These are phyloP conservation scores for Heliconius erato DNA, from an alignment of 2,888 invertebrate genomes.

Conservation along the genomic window DNA sequence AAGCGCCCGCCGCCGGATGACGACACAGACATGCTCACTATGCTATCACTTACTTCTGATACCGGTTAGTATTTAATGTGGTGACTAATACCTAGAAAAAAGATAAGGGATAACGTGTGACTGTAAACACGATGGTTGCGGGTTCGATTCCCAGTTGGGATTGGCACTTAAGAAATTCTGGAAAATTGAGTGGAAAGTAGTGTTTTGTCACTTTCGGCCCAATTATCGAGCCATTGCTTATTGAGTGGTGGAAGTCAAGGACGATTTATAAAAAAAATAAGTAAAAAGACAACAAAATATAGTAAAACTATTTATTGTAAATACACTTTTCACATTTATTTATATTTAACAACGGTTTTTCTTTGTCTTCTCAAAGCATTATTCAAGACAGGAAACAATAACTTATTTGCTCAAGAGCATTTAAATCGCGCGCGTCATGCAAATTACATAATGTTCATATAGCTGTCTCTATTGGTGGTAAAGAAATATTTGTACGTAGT, in stretches of 20 bases:
- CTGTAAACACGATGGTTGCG: too few relatives aligned
- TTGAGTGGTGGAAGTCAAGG: too few relatives aligned
- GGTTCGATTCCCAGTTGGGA: too few relatives aligned
- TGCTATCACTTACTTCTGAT: conserved; percentile 88
- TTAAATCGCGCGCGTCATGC: conserved; percentile 15
- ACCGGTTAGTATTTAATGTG: conserved; percentile 78
- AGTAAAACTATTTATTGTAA: background rate
- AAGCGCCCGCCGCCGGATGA: conserved; percentile 84
- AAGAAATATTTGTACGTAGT: background rate
- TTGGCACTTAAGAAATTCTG: too few relatives aligned
- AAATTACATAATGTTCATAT: background rate
- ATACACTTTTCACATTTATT: background rate
- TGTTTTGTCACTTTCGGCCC: background rate
- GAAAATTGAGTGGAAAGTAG: too few relatives aligned
- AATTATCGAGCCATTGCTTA: background rate
- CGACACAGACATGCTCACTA: conserved; percentile 91
- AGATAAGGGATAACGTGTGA: too few relatives aligned
- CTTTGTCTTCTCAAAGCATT: background rate
- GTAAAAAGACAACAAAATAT: too few relatives aligned
- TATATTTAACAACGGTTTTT: background rate
- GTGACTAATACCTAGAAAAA: too few relatives aligned
- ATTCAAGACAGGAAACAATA: conserved; percentile 10
- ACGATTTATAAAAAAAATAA: too few relatives aligned
- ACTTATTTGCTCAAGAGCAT: conserved; percentile 4
- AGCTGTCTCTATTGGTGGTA: background rate